Evolutionary conservation across 2,113 vertebrate genomes (phyloP), one percentile per base, ranked within the genome.

Genomic region (Nesogale talazaci): DNA sequence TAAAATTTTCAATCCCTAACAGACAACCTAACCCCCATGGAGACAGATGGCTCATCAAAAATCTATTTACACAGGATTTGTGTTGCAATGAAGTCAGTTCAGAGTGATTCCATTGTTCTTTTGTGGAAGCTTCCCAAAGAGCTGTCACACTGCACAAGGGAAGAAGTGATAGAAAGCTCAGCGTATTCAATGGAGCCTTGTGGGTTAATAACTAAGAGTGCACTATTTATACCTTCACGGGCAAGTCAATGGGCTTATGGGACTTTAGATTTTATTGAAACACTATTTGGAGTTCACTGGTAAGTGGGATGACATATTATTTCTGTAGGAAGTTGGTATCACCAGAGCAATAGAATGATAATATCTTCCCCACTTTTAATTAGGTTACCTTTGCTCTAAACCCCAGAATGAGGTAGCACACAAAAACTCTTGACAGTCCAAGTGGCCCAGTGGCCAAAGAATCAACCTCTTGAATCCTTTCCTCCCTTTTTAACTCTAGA

Each of bases 1-100:
- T 74, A 75, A 85, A 63, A 81, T 57, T 94, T 95, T 74, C 31
- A 69, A 63, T 87, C 90, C 74, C 79, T 76, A 84, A 92, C 88
- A 38, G 46, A 89, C 90, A 59, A 89, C 31, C 52, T 75, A 90
- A 89, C 75, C 40, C 46, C 10, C 59, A 77, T 34, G 61, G 34
- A n/a, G 79, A 88, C 67, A 94, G 65, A 91, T 2, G 63, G 75
- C 19, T 42, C 38, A 83, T 17, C 36, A 93, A 93, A 88, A 89
- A 86, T 83, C 20, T 85, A 79, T 87, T 93, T 61, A 84, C 40
- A 59, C n/a, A 79, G 63, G 20, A 84, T 95, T 42, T 88, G 46
- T 90, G 84, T 92, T 82, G n/a, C 86, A 89, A 83, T 86, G 69
- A 94, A 83, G 80, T 88, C 70, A 93, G 81, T 92, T 93, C 76